Evolutionary conservation across 2,797 vertebrate species (phyloP).

Genomic region (Chiroxiphia lanceolata): DNA sequence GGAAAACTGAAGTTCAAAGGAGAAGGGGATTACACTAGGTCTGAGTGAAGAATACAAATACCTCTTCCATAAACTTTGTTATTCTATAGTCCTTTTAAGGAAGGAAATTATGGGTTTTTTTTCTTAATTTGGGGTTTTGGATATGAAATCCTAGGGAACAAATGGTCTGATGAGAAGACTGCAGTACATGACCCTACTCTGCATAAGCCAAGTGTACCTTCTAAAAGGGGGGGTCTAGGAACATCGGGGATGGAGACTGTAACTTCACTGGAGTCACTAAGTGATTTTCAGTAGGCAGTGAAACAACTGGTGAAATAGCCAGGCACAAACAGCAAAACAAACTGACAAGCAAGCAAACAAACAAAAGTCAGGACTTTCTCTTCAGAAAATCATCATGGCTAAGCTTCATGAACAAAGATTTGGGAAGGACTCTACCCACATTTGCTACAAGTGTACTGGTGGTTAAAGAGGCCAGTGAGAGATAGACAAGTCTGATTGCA

Average conservation of each 20-base stretch:
- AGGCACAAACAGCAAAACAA: background rate
- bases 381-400: background rate
- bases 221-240: background rate
- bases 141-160: background rate
- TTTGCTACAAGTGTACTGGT: too few species aligned
- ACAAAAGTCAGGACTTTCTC: background rate
- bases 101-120: fast-evolving
- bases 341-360: background rate
- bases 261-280: background rate
- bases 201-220: background rate
- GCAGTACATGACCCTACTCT: background rate
- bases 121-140: background rate
- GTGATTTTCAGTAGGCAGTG: background rate
- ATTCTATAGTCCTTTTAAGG: background rate
- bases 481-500: too few species aligned
- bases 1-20: background rate
- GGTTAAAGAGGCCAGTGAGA: too few species aligned
- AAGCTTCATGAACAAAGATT: too few species aligned
- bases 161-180: background rate
- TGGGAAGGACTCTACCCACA: too few species aligned
- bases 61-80: background rate
- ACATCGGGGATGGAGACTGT: background rate
- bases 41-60: background rate
- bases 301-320: background rate
- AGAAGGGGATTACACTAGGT: background rate